Percentiles rank a stretch among this genome's conserved stretches.
Evolutionary conservation across 1,140 invertebrate species (phyloP).

Genomic region (Anthonomus grandis): DNA sequence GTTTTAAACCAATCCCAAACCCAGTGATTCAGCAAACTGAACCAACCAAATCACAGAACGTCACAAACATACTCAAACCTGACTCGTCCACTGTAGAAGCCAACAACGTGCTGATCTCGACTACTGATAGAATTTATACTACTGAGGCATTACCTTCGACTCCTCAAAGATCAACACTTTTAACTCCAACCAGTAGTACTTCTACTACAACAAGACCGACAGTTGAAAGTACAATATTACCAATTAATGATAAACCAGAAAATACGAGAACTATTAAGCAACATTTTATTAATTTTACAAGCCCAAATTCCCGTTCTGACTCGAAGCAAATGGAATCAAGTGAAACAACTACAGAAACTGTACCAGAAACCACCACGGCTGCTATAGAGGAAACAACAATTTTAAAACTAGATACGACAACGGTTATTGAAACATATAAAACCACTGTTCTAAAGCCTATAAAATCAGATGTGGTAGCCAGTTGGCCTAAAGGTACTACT

Average conservation of each 20-base stretch:
- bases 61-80: not conserved
- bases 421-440: not conserved
- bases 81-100: slow-evolving; percentile 11
- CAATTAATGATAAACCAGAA: not conserved
- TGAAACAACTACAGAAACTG: too few species aligned
- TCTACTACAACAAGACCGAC: not conserved
- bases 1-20: slow-evolving; percentile 63
- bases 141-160: not conserved
- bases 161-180: not conserved
- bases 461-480: slow-evolving; percentile 29
- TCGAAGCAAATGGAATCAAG: too few species aligned
- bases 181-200: not conserved
- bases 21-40: slow-evolving; percentile 14
- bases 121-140: slow-evolving; percentile 1
- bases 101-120: slow-evolving; percentile 4
- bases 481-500: too few species aligned
- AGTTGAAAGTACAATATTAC: not conserved
- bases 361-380: too few species aligned
- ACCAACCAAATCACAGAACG: not conserved
- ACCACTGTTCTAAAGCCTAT: not conserved
- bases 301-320: too few species aligned
- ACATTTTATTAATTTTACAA: too few species aligned
- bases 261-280: slow-evolving; percentile 9
- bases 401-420: slow-evolving; percentile 3
- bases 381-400: slow-evolving; percentile 13